Percentiles rank a stretch among this genome's conserved stretches.
Conservation (phyloP, 2,113 vertebrate species). For the Salvelinus namaycush region DNA sequence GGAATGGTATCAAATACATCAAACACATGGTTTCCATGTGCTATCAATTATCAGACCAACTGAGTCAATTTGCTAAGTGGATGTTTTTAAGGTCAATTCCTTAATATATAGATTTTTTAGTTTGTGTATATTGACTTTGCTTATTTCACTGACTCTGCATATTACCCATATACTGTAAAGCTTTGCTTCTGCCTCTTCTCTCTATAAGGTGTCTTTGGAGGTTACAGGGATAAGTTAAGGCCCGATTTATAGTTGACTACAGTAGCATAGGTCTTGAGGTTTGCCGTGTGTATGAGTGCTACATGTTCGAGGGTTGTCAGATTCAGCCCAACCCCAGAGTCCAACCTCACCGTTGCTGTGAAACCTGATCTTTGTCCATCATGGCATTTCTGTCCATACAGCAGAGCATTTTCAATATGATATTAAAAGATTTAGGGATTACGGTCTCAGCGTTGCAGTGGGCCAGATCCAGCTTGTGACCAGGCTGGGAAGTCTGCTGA, state of each 20-base stretch:
- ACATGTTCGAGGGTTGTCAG: too few relatives aligned
- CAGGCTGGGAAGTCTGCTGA: slow-evolving; percentile 21
- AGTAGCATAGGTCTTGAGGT: too few relatives aligned
- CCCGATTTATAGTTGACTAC: too few relatives aligned
- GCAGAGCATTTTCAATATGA: slow-evolving; percentile 14
- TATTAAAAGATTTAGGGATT: slow-evolving; percentile 52
- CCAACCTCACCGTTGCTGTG: neutral
- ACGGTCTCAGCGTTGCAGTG: slow-evolving; percentile 23
- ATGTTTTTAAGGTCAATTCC: neutral
- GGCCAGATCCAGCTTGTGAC: slow-evolving; percentile 19
- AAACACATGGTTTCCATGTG: neutral
- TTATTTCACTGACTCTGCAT: neutral
- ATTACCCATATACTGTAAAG: too few relatives aligned
- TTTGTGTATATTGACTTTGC: neutral
- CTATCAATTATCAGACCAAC: neutral
- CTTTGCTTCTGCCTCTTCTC: too few relatives aligned
- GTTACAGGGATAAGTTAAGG: too few relatives aligned
- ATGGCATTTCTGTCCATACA: neutral
- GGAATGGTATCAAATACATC: too few relatives aligned
- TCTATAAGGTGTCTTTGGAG: too few relatives aligned
- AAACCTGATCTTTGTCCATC: neutral
- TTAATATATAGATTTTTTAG: neutral
- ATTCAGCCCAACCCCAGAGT: neutral
- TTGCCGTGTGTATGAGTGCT: too few relatives aligned
- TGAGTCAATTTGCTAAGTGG: neutral